Base-by-base conservation (phyloP, 2,113 vertebrate species). In the Chloropsis cyanopogon region DNA sequence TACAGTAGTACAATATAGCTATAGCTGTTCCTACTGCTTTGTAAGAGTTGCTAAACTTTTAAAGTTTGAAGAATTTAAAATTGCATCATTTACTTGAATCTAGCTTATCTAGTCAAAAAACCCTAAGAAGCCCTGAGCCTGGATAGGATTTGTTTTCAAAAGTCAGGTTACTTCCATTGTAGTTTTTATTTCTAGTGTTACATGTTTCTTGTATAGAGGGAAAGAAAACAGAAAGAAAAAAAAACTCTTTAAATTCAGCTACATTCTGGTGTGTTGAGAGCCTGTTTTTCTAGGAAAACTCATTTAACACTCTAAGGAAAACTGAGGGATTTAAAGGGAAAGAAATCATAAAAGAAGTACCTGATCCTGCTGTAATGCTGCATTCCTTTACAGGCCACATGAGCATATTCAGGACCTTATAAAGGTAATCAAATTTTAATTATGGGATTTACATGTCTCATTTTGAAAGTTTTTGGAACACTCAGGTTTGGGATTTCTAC, bases 41-140 rank as follows among this genome's bases (percentile, higher is more conserved):
- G 37, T 65, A 94, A 79, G 82, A 93, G 37, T 80, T 94, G 53
- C 50, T 85, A 42, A 26, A 47, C 13, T 68, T 93, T 22, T 88
- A 60, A 18, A 68, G 83, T 83, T 94, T 87, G 54, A n/a, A 66
- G 82, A 82, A 92, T 94, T 96, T 96, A 50, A 96, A 97, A 84
- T 84, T 56, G 83, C 56, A 59, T 92, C 35, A 76, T 79, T 96
- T 97, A 86, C 93, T 97, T 96, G 83, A 95, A 96, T 93, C 91
- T 86, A 95, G 61, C 64, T 92, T 95, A 77, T 25, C 18, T 75
- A 96, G 88, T 26, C 3, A 60, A 53, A 25, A 66, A 82, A 7
- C 37, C 52, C n/a, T 80, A 41, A 53, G 17, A 84, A 84, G 49
- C 12, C n/a, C 4, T 78, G 31, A 57, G 54, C 14, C 31, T 78